Conservation (phyloP, 2,797 vertebrate genomes). For the Notoglanidium macrostoma region DNA sequence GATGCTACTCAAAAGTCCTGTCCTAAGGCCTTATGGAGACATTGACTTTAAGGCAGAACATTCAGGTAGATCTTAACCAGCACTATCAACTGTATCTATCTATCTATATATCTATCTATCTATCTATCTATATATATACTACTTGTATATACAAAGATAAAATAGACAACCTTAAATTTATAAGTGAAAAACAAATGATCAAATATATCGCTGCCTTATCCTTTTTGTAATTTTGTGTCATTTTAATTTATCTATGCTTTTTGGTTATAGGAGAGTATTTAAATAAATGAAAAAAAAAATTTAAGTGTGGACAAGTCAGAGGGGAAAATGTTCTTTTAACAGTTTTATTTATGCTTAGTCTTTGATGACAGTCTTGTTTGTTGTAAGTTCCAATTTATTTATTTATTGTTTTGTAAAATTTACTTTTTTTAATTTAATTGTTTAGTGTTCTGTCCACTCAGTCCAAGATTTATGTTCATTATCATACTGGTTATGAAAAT, state of each 20-base stretch:
- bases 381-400: constrained; percentile 4
- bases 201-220: constrained; percentile 79
- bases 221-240: constrained; percentile 45
- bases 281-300: background rate
- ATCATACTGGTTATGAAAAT: constrained; percentile 23
- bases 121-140: constrained; percentile 26
- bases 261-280: constrained; percentile 14
- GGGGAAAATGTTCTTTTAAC: too few species aligned
- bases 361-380: background rate
- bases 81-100: constrained; percentile 33
- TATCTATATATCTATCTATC: constrained; percentile 14
- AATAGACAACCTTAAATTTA: constrained; percentile 31
- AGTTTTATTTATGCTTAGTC: background rate
- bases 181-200: constrained; percentile 62
- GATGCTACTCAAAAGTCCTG: constrained; percentile 45
- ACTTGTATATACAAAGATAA: constrained; percentile 31
- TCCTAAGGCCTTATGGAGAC: constrained; percentile 57
- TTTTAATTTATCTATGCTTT: constrained; percentile 52
- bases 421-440: background rate
- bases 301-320: background rate
- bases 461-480: background rate
- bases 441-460: background rate
- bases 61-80: constrained; percentile 40
- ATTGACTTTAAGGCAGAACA: constrained; percentile 63
- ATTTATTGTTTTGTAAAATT: background rate